phyloP scores from a whole-genome alignment of 2,888 invertebrate species.

The Ecliptopera silaceata region DNA sequence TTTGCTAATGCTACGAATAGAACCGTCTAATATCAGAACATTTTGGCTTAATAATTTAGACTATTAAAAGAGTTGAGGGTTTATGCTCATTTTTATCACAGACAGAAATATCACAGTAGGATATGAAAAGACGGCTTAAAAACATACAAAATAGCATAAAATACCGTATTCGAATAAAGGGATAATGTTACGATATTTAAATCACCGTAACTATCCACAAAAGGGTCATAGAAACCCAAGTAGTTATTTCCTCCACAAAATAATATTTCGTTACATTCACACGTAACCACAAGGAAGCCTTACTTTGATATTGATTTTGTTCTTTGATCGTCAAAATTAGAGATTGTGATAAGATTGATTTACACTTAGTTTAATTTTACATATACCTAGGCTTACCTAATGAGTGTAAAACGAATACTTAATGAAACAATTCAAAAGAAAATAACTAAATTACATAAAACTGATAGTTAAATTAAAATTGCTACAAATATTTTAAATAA shows the following conservation, averaged over 20 bases:
- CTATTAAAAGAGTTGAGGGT: background rate
- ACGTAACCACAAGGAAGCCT: constrained; percentile 57
- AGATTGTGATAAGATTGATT: background rate
- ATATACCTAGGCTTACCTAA: too few relatives aligned
- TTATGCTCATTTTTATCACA: background rate
- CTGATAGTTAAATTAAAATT: too few relatives aligned
- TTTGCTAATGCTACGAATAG: background rate
- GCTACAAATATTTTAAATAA: too few relatives aligned
- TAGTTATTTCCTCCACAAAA: constrained; percentile 46
- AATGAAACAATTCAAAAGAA: too few relatives aligned
- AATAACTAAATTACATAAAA: too few relatives aligned
- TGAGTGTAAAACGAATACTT: too few relatives aligned
- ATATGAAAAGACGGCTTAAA: background rate
- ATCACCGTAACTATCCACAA: constrained; percentile 25
- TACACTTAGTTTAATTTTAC: too few relatives aligned
- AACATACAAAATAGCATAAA: constrained; percentile 6
- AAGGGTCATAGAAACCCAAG: constrained; percentile 45
- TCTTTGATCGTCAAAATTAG: constrained; percentile 24
- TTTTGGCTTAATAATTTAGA: too few relatives aligned
- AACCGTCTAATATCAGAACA: background rate
- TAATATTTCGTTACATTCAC: constrained; percentile 54
- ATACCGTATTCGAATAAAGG: constrained; percentile 8
- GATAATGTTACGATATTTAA: constrained; percentile 14
- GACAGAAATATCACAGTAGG: background rate
- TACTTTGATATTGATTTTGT: constrained; percentile 50